phyloP scores from a whole-genome alignment of 2,888 invertebrate species.

The Euzetes globulus region DNA sequence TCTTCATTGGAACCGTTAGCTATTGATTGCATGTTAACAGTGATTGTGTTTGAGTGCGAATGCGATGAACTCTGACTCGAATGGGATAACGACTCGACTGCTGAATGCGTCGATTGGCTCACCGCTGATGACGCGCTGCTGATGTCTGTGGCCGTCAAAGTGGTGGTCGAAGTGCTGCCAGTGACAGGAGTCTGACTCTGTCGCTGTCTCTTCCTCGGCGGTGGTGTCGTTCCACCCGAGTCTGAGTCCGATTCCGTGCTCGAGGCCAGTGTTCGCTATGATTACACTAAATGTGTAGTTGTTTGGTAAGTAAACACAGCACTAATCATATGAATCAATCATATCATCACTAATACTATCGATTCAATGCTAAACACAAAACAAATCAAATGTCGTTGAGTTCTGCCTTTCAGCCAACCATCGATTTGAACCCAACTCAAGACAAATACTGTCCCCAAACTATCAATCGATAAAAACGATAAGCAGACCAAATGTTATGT shows the following conservation, averaged over 20 bases:
- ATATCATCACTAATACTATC: no score
- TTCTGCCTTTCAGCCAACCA: no score
- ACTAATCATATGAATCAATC: no score
- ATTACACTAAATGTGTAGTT: background rate
- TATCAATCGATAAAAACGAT: no score
- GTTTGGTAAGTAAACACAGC: no score
- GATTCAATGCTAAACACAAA: no score
- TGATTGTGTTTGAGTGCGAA: background rate
- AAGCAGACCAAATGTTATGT: no score
- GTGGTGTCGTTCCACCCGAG: slow-evolving; percentile 42
- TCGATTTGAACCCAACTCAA: no score
- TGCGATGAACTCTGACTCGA: slow-evolving; percentile 13
- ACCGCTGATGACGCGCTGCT: slow-evolving; percentile 1
- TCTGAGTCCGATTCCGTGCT: slow-evolving; percentile 36
- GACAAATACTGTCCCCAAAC: no score
- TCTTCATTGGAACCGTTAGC: slow-evolving; percentile 25
- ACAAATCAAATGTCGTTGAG: no score
- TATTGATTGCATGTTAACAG: slow-evolving; percentile 20
- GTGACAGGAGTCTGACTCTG: slow-evolving; percentile 25
- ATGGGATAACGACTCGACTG: slow-evolving; percentile 13
- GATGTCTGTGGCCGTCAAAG: background rate
- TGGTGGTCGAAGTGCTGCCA: background rate
- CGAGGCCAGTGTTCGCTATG: slow-evolving; percentile 33
- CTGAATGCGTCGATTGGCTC: background rate
- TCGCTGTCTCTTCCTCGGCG: slow-evolving; percentile 43